These are phyloP conservation scores for Albula glossodonta DNA, from an alignment of 2,113 vertebrate genomes.

Conservation along the genomic window DNA sequence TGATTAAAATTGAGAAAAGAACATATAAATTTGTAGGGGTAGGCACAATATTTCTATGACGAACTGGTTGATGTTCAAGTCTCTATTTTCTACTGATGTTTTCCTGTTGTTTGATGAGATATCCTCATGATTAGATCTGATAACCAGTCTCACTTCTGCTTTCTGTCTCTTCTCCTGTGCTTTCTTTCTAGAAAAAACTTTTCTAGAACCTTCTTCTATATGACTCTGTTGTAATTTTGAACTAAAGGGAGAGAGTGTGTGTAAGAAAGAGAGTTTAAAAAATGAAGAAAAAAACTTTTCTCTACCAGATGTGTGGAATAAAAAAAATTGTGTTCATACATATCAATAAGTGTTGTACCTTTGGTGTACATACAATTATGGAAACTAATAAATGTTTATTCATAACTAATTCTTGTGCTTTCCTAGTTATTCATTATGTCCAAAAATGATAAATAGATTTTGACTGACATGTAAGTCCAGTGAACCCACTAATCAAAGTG, in stretches of 20 bases:
- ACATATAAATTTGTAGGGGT: conserved; percentile 27
- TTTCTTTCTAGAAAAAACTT: conserved; percentile 42
- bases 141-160: conserved; percentile 43
- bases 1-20: conserved; percentile 30
- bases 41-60: conserved; percentile 37
- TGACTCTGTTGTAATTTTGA: conserved; percentile 79
- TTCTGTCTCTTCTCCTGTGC: conserved; percentile 48
- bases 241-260: conserved; percentile 62
- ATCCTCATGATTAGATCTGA: conserved; percentile 40
- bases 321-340: conserved; percentile 71
- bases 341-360: conserved; percentile 92
- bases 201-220: conserved; percentile 72
- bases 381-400: conserved; percentile 95
- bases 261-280: conserved; percentile 56
- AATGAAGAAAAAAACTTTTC: conserved; percentile 67
- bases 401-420: conserved; percentile 73
- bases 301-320: conserved; percentile 71
- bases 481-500: too few relatives aligned
- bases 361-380: conserved; percentile 88
- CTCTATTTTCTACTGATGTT: conserved; percentile 53
- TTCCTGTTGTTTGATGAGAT: conserved; percentile 41
- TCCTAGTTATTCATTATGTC: conserved; percentile 16
- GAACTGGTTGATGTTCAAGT: conserved; percentile 42
- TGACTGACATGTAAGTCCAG: not conserved
- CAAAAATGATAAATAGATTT: not conserved